A percentile compares a stretch with the other conserved stretches of the same genome.
phyloP scores from a whole-genome alignment of 2,888 invertebrate genomes.

The Lissocephala sabroskyi region DNA sequence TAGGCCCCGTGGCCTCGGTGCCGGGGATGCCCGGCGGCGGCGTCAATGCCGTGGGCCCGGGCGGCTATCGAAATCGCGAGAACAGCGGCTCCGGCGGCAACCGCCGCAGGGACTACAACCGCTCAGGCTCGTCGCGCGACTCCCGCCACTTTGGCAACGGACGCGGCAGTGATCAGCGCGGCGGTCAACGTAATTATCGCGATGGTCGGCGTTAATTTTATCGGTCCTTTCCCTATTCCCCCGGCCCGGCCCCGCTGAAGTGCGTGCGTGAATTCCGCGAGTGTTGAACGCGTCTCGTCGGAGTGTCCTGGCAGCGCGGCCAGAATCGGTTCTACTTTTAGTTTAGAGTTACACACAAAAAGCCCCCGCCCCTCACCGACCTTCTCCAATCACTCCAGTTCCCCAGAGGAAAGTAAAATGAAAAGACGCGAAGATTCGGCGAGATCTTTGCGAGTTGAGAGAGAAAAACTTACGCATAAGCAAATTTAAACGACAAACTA shows the following conservation, averaged over 20 bases:
- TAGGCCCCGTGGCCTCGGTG: constrained; percentile 15
- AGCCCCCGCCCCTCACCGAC: neutral
- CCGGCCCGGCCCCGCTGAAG: neutral
- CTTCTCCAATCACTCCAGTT: neutral
- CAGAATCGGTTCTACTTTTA: too few relatives aligned
- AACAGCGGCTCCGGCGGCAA: constrained; percentile 69
- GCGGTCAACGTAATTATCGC: constrained; percentile 52
- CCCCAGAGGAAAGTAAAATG: neutral
- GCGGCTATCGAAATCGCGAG: constrained; percentile 65
- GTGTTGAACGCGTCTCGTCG: constrained; percentile 6
- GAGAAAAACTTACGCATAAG: constrained; percentile 26
- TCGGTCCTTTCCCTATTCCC: too few relatives aligned
- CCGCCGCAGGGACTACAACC: constrained; percentile 58
- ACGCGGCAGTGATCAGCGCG: constrained; percentile 67
- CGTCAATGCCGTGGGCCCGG: constrained; percentile 38
- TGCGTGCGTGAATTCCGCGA: too few relatives aligned
- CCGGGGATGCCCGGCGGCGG: constrained; percentile 31
- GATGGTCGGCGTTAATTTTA: constrained; percentile 54
- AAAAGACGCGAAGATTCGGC: neutral
- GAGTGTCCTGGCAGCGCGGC: too few relatives aligned
- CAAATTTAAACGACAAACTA: constrained; percentile 27
- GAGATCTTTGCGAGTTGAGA: constrained; percentile 21
- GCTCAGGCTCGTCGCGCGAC: constrained; percentile 64
- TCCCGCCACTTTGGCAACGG: constrained; percentile 72
- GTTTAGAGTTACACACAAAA: too few relatives aligned